These are phyloP conservation scores for Cheilosia variabilis DNA, from an alignment of 2,888 invertebrate species.

Conservation along the genomic window DNA sequence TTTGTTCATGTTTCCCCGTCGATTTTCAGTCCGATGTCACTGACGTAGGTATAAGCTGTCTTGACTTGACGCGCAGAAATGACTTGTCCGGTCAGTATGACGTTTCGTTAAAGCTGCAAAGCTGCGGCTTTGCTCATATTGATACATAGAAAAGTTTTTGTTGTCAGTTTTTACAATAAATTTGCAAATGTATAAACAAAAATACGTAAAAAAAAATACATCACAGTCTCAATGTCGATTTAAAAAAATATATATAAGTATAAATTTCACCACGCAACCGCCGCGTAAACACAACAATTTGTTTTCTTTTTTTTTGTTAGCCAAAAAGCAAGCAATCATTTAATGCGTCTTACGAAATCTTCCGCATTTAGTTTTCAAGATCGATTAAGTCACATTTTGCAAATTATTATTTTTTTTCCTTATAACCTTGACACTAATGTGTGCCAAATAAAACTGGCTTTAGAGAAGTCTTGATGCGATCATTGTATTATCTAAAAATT, in stretches of 20 bases:
- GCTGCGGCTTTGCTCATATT: no score
- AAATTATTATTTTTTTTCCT: slow-evolving; percentile 7
- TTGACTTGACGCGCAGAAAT: no score
- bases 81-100: no score
- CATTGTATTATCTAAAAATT: no score
- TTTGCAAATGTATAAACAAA: not conserved
- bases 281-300: not conserved
- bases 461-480: not conserved
- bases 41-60: no score
- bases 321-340: slow-evolving; percentile 37
- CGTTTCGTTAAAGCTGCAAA: no score
- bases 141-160: no score
- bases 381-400: slow-evolving; percentile 41
- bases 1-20: no score
- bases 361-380: slow-evolving; percentile 37
- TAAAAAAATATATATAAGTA: not conserved
- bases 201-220: not conserved
- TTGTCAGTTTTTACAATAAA: not conserved
- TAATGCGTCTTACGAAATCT: slow-evolving; percentile 52
- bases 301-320: slow-evolving; percentile 31
- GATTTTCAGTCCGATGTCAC: no score
- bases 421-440: slow-evolving; percentile 47
- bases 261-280: slow-evolving; percentile 11
- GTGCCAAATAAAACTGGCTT: slow-evolving; percentile 11
- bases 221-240: slow-evolving; percentile 1